Evolutionary conservation across 2,888 invertebrate genomes (phyloP), one percentile per base, ranked within the genome.

Genomic region (Chaitophorus viminalis): DNA sequence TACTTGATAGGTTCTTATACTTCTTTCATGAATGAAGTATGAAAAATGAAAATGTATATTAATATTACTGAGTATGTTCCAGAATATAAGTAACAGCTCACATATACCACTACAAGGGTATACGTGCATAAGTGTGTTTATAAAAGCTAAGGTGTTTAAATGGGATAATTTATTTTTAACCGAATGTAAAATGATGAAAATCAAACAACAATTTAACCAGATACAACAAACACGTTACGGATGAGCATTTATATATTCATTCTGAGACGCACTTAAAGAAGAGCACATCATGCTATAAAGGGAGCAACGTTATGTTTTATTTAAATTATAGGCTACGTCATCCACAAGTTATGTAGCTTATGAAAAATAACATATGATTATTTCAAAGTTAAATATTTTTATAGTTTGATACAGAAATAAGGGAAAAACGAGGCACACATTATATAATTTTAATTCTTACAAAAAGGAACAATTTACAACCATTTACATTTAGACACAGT

Each of bases 281-380:
- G 21, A 60, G 60, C 60, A 60, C 60, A 60, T 60, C 25, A 60
- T 60, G 21, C 25, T 60, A 60, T 60, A 60, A 21, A 29, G 2
- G 68, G 68, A 29, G 25, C 25, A 29, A 68, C 60, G 29, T 29
- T 25, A 68, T 29, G 29, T 70, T 82, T 31, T 18, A 82, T 82
- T 82, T 46, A 82, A 82, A 82, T 70, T 82, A 82, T 31, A 29
- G 81, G 46, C 68, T 25, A 31, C 25, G 29, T n/a, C 68, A 3
- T 29, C 18, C 8, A 31, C 14, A 60, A 14, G 68, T 68, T 52
- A 8, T 18, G 36, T 72, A 36, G 54, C 25, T 72, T 72, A 82
- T 54, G 54, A 82, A 82, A 82, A 74, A 72, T 74, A 72, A 82
- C 72, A 74, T 33, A 54, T 82, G 60, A 83, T 83, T 75, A 83